Evolutionary conservation across 37 sponge, comb jelly and placozoan genomes (phyloP).

Genomic region (Spongilla lacustris): DNA sequence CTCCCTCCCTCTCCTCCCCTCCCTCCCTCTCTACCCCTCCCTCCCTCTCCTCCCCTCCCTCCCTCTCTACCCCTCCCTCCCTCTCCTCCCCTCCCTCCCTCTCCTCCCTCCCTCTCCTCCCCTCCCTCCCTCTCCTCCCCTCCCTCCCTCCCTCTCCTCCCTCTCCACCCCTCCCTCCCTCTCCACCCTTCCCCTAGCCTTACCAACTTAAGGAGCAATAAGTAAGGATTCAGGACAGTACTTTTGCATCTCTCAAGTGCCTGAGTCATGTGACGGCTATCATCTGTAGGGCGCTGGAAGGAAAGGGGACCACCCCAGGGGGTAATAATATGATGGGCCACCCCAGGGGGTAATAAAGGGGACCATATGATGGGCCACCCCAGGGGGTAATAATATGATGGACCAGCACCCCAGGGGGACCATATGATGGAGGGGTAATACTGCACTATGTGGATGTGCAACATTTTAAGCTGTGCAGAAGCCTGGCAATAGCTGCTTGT

Average conservation of each 20-base stretch:
- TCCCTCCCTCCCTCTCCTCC: not conserved
- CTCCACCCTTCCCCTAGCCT: not conserved
- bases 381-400: too few relatives aligned
- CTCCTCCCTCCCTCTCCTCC: not conserved
- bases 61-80: too few relatives aligned
- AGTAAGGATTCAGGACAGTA: constrained; percentile 73
- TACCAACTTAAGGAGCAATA: constrained; percentile 75
- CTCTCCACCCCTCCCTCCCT: not conserved
- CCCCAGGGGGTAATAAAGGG: too few relatives aligned
- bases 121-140: not conserved
- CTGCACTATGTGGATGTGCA: too few relatives aligned
- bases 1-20: not conserved
- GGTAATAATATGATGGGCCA: too few relatives aligned
- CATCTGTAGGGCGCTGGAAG: not conserved
- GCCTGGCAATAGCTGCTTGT: too few relatives aligned
- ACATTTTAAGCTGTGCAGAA: too few relatives aligned
- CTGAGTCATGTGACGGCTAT: constrained; percentile 44
- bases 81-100: not conserved
- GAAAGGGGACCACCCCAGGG: too few relatives aligned
- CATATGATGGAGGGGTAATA: too few relatives aligned
- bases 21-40: not conserved
- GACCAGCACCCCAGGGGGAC: too few relatives aligned
- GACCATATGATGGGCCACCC: too few relatives aligned
- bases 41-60: not conserved
- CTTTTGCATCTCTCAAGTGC: constrained; percentile 78